Percentiles rank a stretch among this genome's conserved stretches.
These are phyloP conservation scores for Enteromius afrohamiltoni DNA, from an alignment of 2,797 vertebrate genomes.

Conservation along the genomic window DNA sequence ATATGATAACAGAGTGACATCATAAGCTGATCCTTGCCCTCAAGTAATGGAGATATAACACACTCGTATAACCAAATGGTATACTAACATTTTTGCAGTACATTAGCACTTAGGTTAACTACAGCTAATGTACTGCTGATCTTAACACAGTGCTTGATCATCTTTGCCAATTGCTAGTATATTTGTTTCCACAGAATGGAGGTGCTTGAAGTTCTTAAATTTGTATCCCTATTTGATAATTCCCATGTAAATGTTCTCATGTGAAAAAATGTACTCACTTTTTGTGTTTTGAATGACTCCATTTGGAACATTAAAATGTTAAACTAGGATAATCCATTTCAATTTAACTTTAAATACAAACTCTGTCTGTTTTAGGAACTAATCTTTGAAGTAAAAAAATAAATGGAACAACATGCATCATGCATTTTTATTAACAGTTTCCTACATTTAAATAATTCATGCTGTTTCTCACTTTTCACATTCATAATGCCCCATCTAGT, in stretches of 20 bases:
- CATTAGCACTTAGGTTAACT: conserved; percentile 9
- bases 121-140: background rate
- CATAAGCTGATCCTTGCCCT: conserved; percentile 2
- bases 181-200: conserved; percentile 7
- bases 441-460: conserved; percentile 22
- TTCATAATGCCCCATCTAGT: conserved; percentile 34
- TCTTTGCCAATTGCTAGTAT: background rate
- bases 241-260: background rate
- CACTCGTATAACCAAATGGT: background rate
- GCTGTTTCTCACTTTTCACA: conserved; percentile 28
- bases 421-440: conserved; percentile 11
- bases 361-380: background rate
- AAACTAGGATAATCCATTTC: background rate
- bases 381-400: background rate
- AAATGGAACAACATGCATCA: conserved; percentile 11
- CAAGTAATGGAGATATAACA: conserved; percentile 26
- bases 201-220: background rate
- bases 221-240: background rate
- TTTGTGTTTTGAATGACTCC: background rate
- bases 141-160: background rate
- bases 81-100: conserved; percentile 6
- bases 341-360: background rate
- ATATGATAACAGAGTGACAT: conserved; percentile 26
- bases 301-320: background rate
- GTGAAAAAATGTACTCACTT: background rate